These are phyloP conservation scores for Pantherophis vulpinus DNA, from an alignment of 2,797 vertebrate genomes.

Conservation along the genomic window DNA sequence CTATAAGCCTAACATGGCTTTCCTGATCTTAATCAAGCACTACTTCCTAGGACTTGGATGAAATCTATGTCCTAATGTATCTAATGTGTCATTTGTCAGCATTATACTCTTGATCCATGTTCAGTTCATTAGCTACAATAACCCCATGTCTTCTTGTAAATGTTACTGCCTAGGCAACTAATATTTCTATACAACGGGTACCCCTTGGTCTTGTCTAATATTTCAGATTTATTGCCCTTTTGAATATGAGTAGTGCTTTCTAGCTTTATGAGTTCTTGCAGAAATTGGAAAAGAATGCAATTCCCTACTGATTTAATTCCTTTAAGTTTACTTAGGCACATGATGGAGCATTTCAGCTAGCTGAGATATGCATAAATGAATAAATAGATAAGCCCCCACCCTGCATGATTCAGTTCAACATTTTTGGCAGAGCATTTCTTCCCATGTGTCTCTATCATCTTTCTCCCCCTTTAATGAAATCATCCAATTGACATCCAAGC, in stretches of 20 bases:
- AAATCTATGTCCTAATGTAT: not conserved
- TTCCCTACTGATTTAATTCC: not conserved
- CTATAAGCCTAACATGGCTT: not conserved
- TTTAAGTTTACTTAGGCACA: not conserved
- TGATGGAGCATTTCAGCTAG: not conserved
- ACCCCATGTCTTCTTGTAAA: slow-evolving; percentile 11
- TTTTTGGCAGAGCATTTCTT: slow-evolving; percentile 10
- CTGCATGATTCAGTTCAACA: not conserved
- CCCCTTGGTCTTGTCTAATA: not conserved
- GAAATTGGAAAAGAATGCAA: slow-evolving; percentile 7
- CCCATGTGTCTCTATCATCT: slow-evolving; percentile 13
- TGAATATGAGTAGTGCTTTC: not conserved
- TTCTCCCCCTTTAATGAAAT: slow-evolving; percentile 1
- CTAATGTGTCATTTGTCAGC: not conserved
- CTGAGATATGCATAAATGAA: slow-evolving; percentile 4
- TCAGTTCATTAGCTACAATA: slow-evolving; percentile 8
- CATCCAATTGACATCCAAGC: slow-evolving; percentile 14
- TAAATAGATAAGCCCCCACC: slow-evolving; percentile 2
- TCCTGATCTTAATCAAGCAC: not conserved
- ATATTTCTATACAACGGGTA: not conserved
- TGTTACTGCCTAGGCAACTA: slow-evolving; percentile 7
- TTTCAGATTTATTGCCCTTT: not conserved
- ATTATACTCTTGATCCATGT: not conserved
- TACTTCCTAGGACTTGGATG: not conserved
- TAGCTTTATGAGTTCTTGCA: not conserved